Evolutionary conservation across 2,797 vertebrate species (phyloP), one percentile per base, ranked within the genome.

Genomic region (Agapornis canus): DNA sequence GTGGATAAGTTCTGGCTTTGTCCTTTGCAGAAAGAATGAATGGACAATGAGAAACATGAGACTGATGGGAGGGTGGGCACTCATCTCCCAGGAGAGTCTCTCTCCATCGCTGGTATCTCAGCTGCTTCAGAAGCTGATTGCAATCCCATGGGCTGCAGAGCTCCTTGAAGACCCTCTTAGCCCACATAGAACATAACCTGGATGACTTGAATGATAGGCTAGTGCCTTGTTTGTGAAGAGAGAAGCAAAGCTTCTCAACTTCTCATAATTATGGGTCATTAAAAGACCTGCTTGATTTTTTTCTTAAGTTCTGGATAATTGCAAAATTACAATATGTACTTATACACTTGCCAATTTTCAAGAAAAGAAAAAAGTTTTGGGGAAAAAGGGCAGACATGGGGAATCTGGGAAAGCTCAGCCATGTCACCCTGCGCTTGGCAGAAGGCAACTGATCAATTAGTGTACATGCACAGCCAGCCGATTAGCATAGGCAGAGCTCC

Each of bases 181-280:
- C 22, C 29, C 22, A 27, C 29, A 1, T 10, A 48, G 49, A 23
- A 56, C 20, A 2, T 19, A 39, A 11, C 19, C 29, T 57, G n/a
- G 31, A 78, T 39, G 11, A 39, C 13, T 60, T 29, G 31, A 26
- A 37, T 13, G 10, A 21, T 13, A 8, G 9, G 16, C 45, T 29
- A 23, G 51, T 22, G 31, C 13, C 27, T 54, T 0, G 0, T 15
- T 56, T 35, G 47, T 21, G 21, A 73, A 73, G 37, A 47, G 22
- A 57, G 26, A 69, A 51, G 39, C 3, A 0, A 61, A 68, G 10
- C 10, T 78, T 78, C 47, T 78, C 9, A 11, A 8, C 8, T 77
- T 78, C 54, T 78, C 11, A 15, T 63, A 43, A 35, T 49, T 35
- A 14, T 0, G 0, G 9, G 54, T n/a, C 8, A 1, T 31, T 54